A percentile compares a stretch with the other conserved stretches of the same genome.
Conservation (phyloP, 2,797 vertebrate genomes). For the Chaetodon trifasciatus region DNA sequence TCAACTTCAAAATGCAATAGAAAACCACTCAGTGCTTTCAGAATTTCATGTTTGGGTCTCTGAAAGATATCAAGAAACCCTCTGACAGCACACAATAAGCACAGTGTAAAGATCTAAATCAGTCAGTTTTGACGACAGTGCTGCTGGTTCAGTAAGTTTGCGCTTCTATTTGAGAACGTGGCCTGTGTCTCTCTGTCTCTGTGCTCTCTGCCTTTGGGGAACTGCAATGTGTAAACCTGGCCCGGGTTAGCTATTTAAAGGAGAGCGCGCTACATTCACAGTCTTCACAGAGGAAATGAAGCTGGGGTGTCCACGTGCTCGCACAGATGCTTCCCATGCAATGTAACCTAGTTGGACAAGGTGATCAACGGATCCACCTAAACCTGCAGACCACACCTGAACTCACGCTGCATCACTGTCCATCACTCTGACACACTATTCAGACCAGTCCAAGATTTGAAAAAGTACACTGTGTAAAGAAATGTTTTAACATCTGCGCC, state of each 20-base stretch:
- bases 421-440: not conserved
- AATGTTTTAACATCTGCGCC: constrained; percentile 18
- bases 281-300: constrained; percentile 34
- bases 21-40: not conserved
- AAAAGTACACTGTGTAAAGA: not conserved
- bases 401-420: not conserved
- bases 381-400: constrained; percentile 10
- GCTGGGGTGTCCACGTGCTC: constrained; percentile 59
- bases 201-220: constrained; percentile 61
- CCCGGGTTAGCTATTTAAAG: constrained; percentile 70
- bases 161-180: constrained; percentile 32
- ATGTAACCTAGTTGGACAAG: constrained; percentile 45
- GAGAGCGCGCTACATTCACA: constrained; percentile 64
- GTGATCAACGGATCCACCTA: constrained; percentile 16
- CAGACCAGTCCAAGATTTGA: not conserved
- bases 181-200: constrained; percentile 17
- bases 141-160: constrained; percentile 27
- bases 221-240: constrained; percentile 47
- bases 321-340: constrained; percentile 46
- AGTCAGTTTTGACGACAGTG: constrained; percentile 1
- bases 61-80: not conserved
- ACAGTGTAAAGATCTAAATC: not conserved
- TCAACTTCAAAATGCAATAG: not conserved
- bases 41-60: not conserved
- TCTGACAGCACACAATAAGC: not conserved